Percentiles rank a stretch among this genome's conserved stretches.
Conservation (phyloP, 2,888 invertebrate species). For the Bimastos eiseni region DNA sequence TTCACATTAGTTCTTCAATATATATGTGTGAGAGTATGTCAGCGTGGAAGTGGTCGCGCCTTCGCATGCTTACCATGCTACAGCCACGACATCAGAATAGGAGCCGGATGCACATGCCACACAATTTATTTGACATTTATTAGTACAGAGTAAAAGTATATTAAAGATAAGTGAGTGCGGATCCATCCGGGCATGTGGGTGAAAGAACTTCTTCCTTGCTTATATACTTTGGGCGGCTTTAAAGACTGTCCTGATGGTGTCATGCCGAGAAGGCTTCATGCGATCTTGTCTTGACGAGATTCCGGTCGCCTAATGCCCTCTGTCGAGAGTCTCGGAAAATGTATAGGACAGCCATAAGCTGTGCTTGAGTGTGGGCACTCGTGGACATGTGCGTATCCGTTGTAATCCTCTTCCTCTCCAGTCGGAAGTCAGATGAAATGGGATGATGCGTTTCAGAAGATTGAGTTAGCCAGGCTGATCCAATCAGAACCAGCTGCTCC, state of each 20-base stretch:
- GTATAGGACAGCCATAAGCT: background rate
- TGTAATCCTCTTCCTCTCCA: background rate
- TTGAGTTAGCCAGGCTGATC: background rate
- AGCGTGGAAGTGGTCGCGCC: no score
- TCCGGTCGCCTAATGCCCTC: background rate
- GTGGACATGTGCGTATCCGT: background rate
- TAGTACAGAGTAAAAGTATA: background rate
- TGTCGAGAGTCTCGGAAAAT: background rate
- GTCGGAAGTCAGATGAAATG: background rate
- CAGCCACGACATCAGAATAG: background rate
- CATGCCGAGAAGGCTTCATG: background rate
- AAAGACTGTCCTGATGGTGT: background rate
- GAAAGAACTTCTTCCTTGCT: background rate
- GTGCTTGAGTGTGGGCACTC: background rate
- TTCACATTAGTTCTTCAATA: no score
- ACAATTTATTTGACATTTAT: background rate
- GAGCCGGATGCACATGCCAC: background rate
- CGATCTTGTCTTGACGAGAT: background rate
- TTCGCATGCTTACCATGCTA: background rate
- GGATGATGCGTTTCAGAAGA: slow-evolving; percentile 5
- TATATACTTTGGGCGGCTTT: background rate
- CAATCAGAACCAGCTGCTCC: background rate
- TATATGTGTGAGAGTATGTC: no score
- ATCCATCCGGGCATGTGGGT: background rate
- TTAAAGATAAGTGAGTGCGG: background rate